Base-by-base conservation (phyloP, 1,140 invertebrate genomes). In the Heterodera schachtii region DNA sequence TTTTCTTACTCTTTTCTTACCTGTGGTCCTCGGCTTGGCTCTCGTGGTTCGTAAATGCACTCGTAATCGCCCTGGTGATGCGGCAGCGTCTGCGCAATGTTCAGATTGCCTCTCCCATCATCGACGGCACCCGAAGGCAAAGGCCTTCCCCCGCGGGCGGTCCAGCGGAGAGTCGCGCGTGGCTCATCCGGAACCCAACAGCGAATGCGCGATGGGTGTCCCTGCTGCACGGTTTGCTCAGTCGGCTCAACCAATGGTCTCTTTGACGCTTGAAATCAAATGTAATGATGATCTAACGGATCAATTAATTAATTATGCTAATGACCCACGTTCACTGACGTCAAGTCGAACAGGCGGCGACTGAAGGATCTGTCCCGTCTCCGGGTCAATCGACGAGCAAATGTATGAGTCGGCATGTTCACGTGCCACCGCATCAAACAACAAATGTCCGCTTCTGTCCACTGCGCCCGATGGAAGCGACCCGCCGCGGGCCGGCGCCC, bases 161-260 rank as follows among this genome's bases (percentile, higher is more conserved):
- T 70, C 86, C 86, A 86, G 3, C 75, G 46, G 5, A 86, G 73
- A 4, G 69, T 84, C 8, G 79, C 76, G 64, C 78, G 31, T 11
- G 79, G 80, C 70, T 85, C 85, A 43, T 83, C 88, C 4, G 85
- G 86, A 6, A 89, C 87, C 83, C 88, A 90, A 73, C 87, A 89
- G 70, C 88, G 82, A 75, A 88, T 88, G 9, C 78, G 67, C 44
- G 84, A 71, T 21, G 87, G 87, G 41, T 80, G 70, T 16, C 87
- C 87, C 77, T 84, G 81, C 49, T 81, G 81, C 19, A 88, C 81
- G 16, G 84, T 87, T 75, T 88, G 87, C 69, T 88, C 87, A 64
- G 80, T 77, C n/a, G 87, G 87, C 44, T 87, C 87, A 47, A 90
- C 78, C 52, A 77, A 73, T 60, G 88, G 87, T 49, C 80, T 81